Evolutionary conservation across 1,140 invertebrate genomes (phyloP), one percentile per base, ranked within the genome.

Genomic region (Philaenus spumarius): DNA sequence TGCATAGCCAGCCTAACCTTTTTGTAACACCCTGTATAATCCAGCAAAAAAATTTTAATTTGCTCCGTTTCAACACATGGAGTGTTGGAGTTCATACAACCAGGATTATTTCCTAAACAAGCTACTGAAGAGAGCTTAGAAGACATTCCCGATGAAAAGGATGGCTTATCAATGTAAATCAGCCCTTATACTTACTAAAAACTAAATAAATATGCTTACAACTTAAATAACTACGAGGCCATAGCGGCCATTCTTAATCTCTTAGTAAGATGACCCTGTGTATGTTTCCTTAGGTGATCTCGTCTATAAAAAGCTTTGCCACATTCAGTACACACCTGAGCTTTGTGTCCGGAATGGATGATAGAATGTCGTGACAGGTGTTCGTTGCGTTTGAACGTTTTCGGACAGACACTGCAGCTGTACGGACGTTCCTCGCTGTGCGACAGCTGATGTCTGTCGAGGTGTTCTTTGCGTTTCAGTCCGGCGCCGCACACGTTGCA

Each of bases 401-500:
- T 90, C 30, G 89, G 76, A 68, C 88, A 92, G 15, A 90, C 85
- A 11, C 85, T 85, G 72, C 89, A 92, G 7, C 88, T 86, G 68
- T 87, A 89, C 37, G 71, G 71, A 39, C 71, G 56, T 30, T 72
- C 68, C n/a, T 65, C 63, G 26, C 63, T 69, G 55, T 72, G 71
- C 30, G 66, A 64, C 22, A 68, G 62, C 56, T 68, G 68, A 58
- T 73, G 71, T 42, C 71, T 58, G 46, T 71, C 70, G 15, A 73
- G 58, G 47, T 73, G 72, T 47, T 73, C 72, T 60, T 72, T 73
- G 11, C 72, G 63, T 59, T 92, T 90, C 6, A 92, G 71, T 7
- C 86, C 87, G 15, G 87, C 88, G 56, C 89, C 89, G 64, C 89
- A 92, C 23, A 90, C 90, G 67, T 90, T 88, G 72, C 88, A 92